These are phyloP conservation scores for Chelonoidis abingdonii DNA, from an alignment of 2,113 vertebrate species.

Conservation along the genomic window DNA sequence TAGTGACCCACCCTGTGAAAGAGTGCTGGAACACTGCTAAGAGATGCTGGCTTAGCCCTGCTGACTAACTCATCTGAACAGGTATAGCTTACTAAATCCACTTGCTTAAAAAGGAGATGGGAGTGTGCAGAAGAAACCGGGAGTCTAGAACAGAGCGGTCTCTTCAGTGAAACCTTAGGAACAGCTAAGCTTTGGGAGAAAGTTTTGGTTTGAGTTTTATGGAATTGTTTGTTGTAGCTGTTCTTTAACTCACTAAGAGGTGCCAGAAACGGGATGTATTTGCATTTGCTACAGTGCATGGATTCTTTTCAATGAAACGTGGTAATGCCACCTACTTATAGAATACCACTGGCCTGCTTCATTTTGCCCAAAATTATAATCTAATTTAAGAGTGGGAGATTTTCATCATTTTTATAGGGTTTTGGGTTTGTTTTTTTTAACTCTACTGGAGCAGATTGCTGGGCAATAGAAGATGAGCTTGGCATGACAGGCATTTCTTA, in stretches of 20 bases:
- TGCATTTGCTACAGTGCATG: neutral
- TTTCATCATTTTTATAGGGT: neutral
- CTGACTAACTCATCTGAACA: neutral
- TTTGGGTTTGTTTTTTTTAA: neutral
- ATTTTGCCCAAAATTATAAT: neutral
- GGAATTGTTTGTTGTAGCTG: neutral
- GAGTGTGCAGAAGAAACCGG: neutral
- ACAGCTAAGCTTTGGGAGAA: neutral
- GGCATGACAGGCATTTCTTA: neutral
- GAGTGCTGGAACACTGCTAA: neutral
- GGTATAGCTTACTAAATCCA: neutral
- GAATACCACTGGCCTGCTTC: neutral
- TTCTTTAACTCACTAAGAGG: neutral
- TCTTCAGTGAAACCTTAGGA: rapidly evolving
- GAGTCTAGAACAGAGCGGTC: neutral
- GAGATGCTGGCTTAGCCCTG: neutral
- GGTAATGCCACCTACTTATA: neutral
- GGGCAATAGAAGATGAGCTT: neutral
- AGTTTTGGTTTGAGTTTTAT: neutral
- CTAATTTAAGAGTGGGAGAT: neutral
- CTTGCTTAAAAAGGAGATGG: neutral
- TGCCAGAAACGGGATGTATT: neutral
- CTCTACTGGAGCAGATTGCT: neutral
- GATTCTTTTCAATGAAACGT: neutral
- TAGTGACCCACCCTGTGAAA: neutral